A percentile compares a stretch with the other conserved stretches of the same genome.
Conservation (phyloP, 2,113 vertebrate genomes). For the Cavia aperea region DNA sequence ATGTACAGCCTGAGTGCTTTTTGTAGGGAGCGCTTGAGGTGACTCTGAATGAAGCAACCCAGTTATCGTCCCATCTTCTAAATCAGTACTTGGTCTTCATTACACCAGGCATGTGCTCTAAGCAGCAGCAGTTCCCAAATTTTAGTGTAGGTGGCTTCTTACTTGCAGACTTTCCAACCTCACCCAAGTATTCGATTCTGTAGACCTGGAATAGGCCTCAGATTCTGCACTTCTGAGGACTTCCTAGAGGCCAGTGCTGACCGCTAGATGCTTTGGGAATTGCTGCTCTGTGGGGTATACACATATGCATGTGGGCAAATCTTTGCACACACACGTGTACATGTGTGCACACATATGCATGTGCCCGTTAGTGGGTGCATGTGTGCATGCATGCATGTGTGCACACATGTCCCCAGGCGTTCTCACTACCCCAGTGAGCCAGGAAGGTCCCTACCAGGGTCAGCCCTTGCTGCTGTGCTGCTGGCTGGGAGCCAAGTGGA, state of each 20-base stretch:
- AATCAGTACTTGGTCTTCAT: neutral
- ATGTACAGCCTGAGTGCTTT: neutral
- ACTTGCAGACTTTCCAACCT: no score
- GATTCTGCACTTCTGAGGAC: neutral
- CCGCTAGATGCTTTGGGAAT: neutral
- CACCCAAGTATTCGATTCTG: neutral
- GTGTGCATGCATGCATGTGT: no score
- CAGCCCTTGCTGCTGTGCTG: fast-evolving
- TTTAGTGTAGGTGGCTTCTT: neutral
- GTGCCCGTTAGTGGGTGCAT: neutral
- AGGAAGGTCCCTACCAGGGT: neutral
- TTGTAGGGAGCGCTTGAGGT: neutral
- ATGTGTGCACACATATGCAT: fast-evolving
- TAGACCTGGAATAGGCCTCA: neutral
- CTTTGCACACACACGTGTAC: neutral
- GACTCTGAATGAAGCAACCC: neutral
- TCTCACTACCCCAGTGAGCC: neutral
- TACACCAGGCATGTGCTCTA: neutral
- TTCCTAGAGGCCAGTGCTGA: no score
- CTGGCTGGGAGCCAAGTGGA: neutral
- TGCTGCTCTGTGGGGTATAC: no score
- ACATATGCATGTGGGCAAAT: neutral
- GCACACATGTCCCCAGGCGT: neutral
- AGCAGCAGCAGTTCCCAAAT: no score
- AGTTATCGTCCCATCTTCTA: neutral